Percentiles rank a stretch among this genome's conserved stretches.
phyloP scores from a whole-genome alignment of 2,797 vertebrate genomes.

The Paramormyrops hopkinsi region DNA sequence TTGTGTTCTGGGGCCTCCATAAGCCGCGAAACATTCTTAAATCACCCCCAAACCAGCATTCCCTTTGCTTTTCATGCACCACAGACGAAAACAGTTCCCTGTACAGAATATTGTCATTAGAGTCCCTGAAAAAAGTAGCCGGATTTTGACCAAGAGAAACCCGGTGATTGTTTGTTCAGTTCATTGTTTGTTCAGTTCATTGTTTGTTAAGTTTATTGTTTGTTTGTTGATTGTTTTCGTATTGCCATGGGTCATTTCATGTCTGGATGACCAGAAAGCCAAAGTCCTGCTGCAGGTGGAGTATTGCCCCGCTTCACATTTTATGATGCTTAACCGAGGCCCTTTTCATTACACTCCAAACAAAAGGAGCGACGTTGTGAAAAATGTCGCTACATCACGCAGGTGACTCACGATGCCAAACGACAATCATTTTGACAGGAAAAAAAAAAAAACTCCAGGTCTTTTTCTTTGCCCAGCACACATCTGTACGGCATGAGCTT shows the following conservation, averaged over 20 bases:
- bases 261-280: background rate
- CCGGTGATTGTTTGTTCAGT: background rate
- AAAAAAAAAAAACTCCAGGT: conserved; percentile 23
- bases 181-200: background rate
- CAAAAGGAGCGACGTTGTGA: conserved; percentile 48
- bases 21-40: background rate
- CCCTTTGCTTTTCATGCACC: background rate
- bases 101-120: background rate
- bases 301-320: background rate
- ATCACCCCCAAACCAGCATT: background rate
- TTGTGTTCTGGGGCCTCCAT: background rate
- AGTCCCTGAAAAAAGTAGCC: background rate
- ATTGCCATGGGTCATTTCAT: background rate
- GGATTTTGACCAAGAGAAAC: background rate
- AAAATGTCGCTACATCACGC: conserved; percentile 69
- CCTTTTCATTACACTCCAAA: background rate
- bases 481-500: conserved; percentile 65
- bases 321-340: background rate
- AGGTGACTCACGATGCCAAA: conserved; percentile 74
- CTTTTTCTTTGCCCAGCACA: conserved; percentile 36
- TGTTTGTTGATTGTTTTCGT: background rate
- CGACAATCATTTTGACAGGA: conserved; percentile 55
- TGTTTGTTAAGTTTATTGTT: background rate
- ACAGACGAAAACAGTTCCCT: background rate
- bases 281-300: background rate